A percentile compares a stretch with the other conserved stretches of the same genome.
phyloP scores from a whole-genome alignment of 2,797 vertebrate genomes.

The Enteromius fasciolatus region DNA sequence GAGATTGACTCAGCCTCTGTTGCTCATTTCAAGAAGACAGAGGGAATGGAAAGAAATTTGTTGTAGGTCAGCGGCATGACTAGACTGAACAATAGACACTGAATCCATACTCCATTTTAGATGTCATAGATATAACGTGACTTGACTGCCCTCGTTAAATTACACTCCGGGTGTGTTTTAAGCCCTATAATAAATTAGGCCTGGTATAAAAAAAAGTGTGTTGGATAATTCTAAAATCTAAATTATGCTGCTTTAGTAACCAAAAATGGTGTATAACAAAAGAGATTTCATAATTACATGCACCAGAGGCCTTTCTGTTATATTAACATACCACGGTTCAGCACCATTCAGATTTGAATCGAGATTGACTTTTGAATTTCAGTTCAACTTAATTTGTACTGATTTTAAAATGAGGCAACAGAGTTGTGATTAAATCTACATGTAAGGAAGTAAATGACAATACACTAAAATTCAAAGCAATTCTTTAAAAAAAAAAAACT shows the following conservation, averaged over 20 bases:
- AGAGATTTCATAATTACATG: neutral
- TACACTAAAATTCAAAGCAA: neutral
- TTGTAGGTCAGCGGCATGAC: slow-evolving; percentile 12
- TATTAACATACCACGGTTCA: neutral
- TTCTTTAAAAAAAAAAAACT: neutral
- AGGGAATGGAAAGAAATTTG: neutral
- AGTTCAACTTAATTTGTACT: neutral
- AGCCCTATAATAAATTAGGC: neutral
- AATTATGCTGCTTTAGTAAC: neutral
- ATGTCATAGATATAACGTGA: neutral
- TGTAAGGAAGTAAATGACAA: neutral
- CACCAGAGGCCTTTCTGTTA: neutral
- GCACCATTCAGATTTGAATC: neutral
- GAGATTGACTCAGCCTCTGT: slow-evolving; percentile 7
- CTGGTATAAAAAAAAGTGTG: neutral
- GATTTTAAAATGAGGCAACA: neutral
- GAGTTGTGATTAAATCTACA: neutral
- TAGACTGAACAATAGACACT: slow-evolving; percentile 1
- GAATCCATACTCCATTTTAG: neutral
- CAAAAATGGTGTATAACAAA: neutral
- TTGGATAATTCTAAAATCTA: neutral
- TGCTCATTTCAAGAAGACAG: slow-evolving; percentile 22
- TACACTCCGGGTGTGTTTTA: neutral
- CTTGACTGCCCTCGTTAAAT: neutral
- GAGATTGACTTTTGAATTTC: slow-evolving; percentile 1